Base-by-base conservation (phyloP, 2,888 invertebrate genomes). In the Sycophila texana region DNA sequence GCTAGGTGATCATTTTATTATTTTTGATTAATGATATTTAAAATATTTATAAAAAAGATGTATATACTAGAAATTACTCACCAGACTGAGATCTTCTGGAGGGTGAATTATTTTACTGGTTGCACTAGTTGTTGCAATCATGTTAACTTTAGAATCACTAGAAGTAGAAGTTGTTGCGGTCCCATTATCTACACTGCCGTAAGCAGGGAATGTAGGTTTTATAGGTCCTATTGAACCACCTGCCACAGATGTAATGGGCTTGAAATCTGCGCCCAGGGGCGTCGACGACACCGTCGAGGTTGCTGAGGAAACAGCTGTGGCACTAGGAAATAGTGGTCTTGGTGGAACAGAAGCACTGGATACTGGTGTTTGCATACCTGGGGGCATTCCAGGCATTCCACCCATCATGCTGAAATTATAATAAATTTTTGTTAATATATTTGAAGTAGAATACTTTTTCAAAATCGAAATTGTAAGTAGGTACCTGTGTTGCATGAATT, bases 91-190 rank as follows among this genome's bases (percentile, higher is more conserved):
- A 90, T 98, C 97, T 90, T 98, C 98, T 0, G 96, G 95, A 0
- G 98, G 98, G 91, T 98, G 98, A 84, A 98, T 94, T 77, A 98
- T 98, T 91, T 96, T 95, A 87, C 96, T 96, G 57, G 96, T 95
- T 7, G 96, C 95, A 61, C 96, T 95, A 7, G 95, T 95, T n/a
- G 95, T 94, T 16, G 94, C 94, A 72, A 96, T 95, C 12, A 95
- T 92, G 81, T 91, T 91, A 39, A 91, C 90, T 85, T 92, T 91
- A 47, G 89, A 88, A 71, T 91, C 91, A 80, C 91, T 91, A 1
- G 91, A 91, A 82, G 91, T 92, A 86, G 92, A 92, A 82, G 91
- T 92, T 85, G 92, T 92, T 70, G 90, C 90, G 10, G 81, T 82
- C 22, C 82, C 83, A 83, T 91, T 91, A 58, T 91, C 89, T 20